phyloP scores from a whole-genome alignment of 2,888 invertebrate species.

The Sturmia bella region DNA sequence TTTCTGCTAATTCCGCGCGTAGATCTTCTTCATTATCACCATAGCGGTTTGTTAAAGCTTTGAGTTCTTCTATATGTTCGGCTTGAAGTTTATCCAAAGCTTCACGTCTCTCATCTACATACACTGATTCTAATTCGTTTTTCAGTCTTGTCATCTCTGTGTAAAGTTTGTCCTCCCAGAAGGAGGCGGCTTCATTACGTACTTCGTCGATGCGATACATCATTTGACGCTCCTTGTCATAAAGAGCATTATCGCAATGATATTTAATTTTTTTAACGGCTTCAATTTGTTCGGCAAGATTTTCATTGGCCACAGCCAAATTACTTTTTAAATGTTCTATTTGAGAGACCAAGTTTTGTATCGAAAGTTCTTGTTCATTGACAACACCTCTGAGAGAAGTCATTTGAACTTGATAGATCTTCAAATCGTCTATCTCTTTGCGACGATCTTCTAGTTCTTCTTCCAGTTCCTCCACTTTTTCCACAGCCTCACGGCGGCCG shows the following conservation, averaged over 20 bases:
- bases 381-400: slow-evolving; percentile 84
- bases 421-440: slow-evolving; percentile 82
- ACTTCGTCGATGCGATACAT: slow-evolving; percentile 83
- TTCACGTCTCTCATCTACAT: slow-evolving; percentile 84
- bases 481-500: slow-evolving; percentile 83
- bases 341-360: slow-evolving; percentile 83
- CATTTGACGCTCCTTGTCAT: slow-evolving; percentile 82
- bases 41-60: slow-evolving; percentile 83
- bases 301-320: slow-evolving; percentile 83
- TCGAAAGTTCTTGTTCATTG: slow-evolving; percentile 83
- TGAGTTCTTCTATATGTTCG: slow-evolving; percentile 84
- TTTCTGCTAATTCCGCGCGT: slow-evolving; percentile 85
- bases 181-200: slow-evolving; percentile 83
- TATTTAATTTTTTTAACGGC: slow-evolving; percentile 81
- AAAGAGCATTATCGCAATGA: slow-evolving; percentile 81
- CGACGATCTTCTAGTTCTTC: slow-evolving; percentile 75
- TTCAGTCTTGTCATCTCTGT: slow-evolving; percentile 85
- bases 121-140: slow-evolving; percentile 84
- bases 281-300: slow-evolving; percentile 83
- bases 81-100: slow-evolving; percentile 84
- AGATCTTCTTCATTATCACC: slow-evolving; percentile 84
- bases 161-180: slow-evolving; percentile 85
- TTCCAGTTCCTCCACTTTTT: slow-evolving; percentile 77
- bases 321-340: slow-evolving; percentile 83
- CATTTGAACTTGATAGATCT: slow-evolving; percentile 84